Evolutionary conservation across 2,113 vertebrate species (phyloP), one percentile per base, ranked within the genome.

Genomic region (Neodontobutis hainanensis): DNA sequence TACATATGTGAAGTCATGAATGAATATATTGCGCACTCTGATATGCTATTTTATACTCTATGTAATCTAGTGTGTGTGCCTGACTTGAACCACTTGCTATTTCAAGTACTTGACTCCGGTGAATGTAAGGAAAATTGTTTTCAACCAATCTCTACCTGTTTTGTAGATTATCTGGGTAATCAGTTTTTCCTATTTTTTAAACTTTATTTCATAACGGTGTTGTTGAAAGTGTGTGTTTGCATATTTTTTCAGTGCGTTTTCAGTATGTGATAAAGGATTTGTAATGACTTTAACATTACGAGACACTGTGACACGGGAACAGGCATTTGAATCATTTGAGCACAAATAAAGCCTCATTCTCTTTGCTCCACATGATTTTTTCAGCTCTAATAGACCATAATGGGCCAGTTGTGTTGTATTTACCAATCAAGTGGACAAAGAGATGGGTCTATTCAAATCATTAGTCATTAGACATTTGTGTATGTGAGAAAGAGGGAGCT

Each of bases 391-490:
- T 93, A 93, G 52, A 5, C 40, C 10, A n/a, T 58, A 92, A 93
- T 91, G 88, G 91, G 91, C 84, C 90, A 88, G 92, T 94, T 94
- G 93, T 93, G 86, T 67, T 83, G 82, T 91, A 87, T 94, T 93
- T 89, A 91, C 87, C 92, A 94, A 94, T 95, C 94, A 94, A 93
- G 91, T 88, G 92, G 87, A 87, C 90, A 92, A 87, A 92, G 92
- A 94, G 91, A 94, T 94, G 90, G 93, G 89, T 89, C 90, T 86
- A 90, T 94, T 95, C 90, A 69, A 81, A 91, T 87, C 81, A 81
- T 83, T 92, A 70, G 84, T 86, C 88, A 90, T 77, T 75, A 83
- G 83, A 87, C 87, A 94, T 91, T 91, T 89, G 61, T 27, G 43
- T 70, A 43, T 56, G 43, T 77, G 58, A 68, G 71, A 80, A 65